Evolutionary conservation across 2,797 vertebrate genomes (phyloP), one percentile per base, ranked within the genome.

Genomic region (Australoheros facetus): DNA sequence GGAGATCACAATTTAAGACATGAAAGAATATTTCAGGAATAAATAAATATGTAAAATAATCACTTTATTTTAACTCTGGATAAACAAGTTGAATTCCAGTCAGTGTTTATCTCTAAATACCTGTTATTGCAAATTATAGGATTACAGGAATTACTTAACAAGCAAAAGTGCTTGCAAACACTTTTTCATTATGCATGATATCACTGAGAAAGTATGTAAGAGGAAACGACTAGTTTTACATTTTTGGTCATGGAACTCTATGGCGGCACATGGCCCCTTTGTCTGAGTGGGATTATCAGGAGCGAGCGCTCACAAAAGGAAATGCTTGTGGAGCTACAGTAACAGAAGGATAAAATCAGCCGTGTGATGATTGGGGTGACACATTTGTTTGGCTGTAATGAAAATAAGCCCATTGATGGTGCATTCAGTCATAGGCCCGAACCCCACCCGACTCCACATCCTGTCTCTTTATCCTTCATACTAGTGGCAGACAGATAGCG

Each of bases 291-390:
- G 95, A 97, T 96, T 96, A 97, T 96, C 95, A 94, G 95, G 93
- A 96, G 96, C 91, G 94, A 94, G 94, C 88, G 91, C 89, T 91
- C 94, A 97, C 97, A 97, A 97, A 93, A 97, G 97, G 96, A 97
- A 96, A 96, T 79, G 96, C 97, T 96, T 94, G 94, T 94, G 92
- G 91, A 86, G 92, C 90, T 96, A 96, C 96, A 97, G 94, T 95
- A 96, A 97, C 96, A 96, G 96, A 94, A 94, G 96, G 96, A 96
- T 96, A 95, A 95, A 95, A 96, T 97, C 97, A 96, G 96, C 97
- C 96, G 95, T 96, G 96, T 96, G 96, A 96, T 96, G 96, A 97
- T 96, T 95, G 95, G 95, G 94, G 95, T 92, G 95, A 95, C 95
- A 93, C 94, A 88, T 95, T 95, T 93, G 91, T 95, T 95, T 95